Evolutionary conservation across 2,888 invertebrate species (phyloP), one percentile per base, ranked within the genome.

Genomic region (Mythimna albipuncta): DNA sequence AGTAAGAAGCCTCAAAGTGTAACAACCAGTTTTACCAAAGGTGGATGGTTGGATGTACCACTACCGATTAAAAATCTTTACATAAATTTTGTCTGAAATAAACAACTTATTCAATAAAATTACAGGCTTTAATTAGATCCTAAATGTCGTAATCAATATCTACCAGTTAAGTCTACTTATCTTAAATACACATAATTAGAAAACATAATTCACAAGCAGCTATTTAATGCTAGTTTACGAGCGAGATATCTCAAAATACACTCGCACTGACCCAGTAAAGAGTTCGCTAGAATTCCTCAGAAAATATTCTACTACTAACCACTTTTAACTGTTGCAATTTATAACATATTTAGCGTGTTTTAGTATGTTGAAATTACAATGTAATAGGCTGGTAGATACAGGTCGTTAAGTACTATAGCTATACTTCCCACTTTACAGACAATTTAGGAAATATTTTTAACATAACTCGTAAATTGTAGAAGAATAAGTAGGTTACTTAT

Each of bases 181-280:
- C 32, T 63, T 75, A 55, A 44, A 64, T 55, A 61, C 55, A 54
- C 44, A 59, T 62, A 52, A 80, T 69, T 26, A 68, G 47, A 69
- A 69, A 73, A 57, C 38, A 19, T 64, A 59, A 71, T 68, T 67
- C 57, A 26, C 62, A 68, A 70, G 32, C 55, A 44, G 68, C 59
- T 66, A 64, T 76, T 26, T 64, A 76, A 58, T 54, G 65, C 21
- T 26, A 38, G 52, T 61, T 69, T 81, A 58, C 72, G 71, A 73
- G 57, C 61, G 47, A 69, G 57, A 54, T 72, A 75, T 77, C 65
- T 72, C 62, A 74, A 73, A 82, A 81, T 70, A 83, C 59, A 70
- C 69, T 64, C 64, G 64, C 38, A 64, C 62, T 77, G 66, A 83
- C 75, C 71, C 72, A 77, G 75, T 77, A 75, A 65, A 61, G 74